A percentile compares a stretch with the other conserved stretches of the same genome.
Evolutionary conservation across 2,113 vertebrate genomes (phyloP).

Genomic region (Cyphomyrus plagiostoma): DNA sequence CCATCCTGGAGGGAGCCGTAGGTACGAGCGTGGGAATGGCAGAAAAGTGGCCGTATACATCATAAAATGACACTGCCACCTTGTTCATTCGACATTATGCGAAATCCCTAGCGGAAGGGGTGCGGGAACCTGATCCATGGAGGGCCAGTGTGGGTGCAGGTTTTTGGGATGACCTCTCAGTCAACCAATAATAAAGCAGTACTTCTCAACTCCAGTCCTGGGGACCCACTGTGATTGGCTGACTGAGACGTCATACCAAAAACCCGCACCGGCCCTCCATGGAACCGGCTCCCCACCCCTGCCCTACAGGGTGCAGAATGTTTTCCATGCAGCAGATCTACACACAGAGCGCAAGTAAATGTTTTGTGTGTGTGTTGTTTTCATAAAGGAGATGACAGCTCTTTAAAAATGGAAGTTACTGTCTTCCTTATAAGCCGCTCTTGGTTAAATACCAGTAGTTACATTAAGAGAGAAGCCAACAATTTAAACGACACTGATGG

Average conservation of each 20-base stretch:
- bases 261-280: too few relatives aligned
- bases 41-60: not conserved
- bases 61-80: not conserved
- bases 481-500: not conserved
- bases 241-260: too few relatives aligned
- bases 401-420: not conserved
- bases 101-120: not conserved
- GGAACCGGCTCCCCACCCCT: too few relatives aligned
- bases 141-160: too few relatives aligned
- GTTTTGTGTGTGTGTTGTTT: not conserved
- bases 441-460: not conserved
- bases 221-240: too few relatives aligned
- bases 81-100: not conserved
- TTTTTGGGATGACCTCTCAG: too few relatives aligned
- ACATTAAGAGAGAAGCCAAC: not conserved
- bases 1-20: slow-evolving; percentile 74
- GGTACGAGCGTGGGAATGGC: slow-evolving; percentile 54
- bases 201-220: too few relatives aligned
- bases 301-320: not conserved
- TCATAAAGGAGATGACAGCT: not conserved
- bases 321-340: not conserved
- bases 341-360: not conserved
- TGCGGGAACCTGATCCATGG: too few relatives aligned
- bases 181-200: too few relatives aligned
- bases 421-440: not conserved